Evolutionary conservation across 2,888 invertebrate genomes (phyloP).

Genomic region (Callosobruchus maculatus): DNA sequence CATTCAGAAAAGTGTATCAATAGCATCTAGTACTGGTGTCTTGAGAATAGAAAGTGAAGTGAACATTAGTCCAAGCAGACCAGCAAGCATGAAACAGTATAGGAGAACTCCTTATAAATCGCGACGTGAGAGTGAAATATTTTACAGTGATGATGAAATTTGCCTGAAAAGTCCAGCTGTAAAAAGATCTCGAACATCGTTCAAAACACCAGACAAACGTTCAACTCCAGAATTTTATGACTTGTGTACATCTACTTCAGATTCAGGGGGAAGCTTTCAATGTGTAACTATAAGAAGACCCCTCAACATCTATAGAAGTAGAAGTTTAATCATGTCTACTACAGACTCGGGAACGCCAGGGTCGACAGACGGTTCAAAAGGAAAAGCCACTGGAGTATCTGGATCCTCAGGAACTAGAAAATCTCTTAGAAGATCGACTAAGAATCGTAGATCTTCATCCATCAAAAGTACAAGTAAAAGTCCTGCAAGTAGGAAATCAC

Average conservation of each 20-base stretch:
- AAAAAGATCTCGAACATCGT: neutral
- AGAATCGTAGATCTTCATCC: neutral
- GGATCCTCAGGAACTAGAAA: neutral
- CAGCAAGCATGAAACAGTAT: neutral
- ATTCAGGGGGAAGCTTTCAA: no score
- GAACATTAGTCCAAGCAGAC: neutral
- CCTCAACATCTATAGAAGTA: neutral
- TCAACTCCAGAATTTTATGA: neutral
- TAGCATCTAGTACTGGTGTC: neutral
- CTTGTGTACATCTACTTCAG: no score
- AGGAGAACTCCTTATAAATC: neutral
- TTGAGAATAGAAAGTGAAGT: neutral
- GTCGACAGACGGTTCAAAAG: no score
- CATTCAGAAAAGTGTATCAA: no score
- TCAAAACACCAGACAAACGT: neutral
- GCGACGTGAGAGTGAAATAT: slow-evolving; percentile 3
- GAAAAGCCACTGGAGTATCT: no score
- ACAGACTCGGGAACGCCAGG: no score
- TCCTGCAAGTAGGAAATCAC: neutral
- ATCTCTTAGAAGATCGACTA: neutral
- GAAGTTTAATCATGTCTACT: no score
- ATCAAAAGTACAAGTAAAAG: neutral
- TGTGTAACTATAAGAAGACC: neutral
- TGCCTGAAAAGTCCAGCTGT: slow-evolving; percentile 1
- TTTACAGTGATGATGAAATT: slow-evolving; percentile 9